Percentiles rank a stretch among this genome's conserved stretches.
Evolutionary conservation across 1,140 invertebrate genomes (phyloP).

Genomic region (Parasteatoda tepidariorum): DNA sequence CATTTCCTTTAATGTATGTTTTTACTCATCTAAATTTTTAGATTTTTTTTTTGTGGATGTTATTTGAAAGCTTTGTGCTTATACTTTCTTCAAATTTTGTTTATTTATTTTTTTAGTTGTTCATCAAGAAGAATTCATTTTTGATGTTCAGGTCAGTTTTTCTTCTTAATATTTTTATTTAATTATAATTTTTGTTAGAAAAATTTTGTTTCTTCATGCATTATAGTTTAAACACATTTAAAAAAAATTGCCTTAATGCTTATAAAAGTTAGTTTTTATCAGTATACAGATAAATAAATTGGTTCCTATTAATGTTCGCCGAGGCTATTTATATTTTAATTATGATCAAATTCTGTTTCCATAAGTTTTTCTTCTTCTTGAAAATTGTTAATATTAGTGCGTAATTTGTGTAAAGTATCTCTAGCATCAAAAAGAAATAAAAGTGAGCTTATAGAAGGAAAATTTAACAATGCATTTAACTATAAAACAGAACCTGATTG

Average conservation of each 20-base stretch:
- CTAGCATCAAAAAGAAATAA: no score
- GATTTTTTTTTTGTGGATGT: neutral
- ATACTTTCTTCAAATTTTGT: neutral
- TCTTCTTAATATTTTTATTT: neutral
- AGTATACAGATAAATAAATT: neutral
- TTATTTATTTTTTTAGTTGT: slow-evolving; percentile 9
- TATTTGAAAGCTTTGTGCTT: neutral
- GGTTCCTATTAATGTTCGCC: neutral
- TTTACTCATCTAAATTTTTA: neutral
- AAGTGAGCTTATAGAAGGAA: no score
- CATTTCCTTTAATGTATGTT: neutral
- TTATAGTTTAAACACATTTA: neutral
- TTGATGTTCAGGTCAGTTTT: slow-evolving; percentile 25
- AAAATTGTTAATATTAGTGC: no score
- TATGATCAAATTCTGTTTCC: neutral
- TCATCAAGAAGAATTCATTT: neutral
- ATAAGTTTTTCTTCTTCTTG: neutral
- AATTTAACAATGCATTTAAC: no score
- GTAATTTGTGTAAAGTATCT: no score
- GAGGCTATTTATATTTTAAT: neutral
- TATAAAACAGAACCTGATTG: no score
- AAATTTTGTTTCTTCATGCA: neutral
- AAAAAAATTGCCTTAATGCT: no score
- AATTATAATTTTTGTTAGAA: neutral
- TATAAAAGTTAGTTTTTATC: neutral